phyloP scores from a whole-genome alignment of 1,140 invertebrate species.

The Drosophila arawakana region DNA sequence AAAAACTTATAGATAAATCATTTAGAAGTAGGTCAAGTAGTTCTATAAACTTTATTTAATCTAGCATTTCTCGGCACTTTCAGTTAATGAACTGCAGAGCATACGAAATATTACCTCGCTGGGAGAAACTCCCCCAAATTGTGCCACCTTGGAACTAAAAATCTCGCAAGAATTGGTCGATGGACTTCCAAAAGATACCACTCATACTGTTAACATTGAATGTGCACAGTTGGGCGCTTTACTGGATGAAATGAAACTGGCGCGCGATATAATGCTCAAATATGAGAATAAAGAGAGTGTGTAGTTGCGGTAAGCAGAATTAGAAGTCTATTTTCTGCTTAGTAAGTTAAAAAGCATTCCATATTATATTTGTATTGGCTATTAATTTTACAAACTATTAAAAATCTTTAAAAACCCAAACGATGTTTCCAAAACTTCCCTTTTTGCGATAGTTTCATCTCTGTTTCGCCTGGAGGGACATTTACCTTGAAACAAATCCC shows the following conservation, averaged over 20 bases:
- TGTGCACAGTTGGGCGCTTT: conserved; percentile 63
- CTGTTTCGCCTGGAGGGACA: not conserved
- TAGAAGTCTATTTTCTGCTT: no score
- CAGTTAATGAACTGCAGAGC: conserved; percentile 78
- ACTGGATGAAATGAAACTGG: conserved; percentile 73
- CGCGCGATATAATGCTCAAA: conserved; percentile 69
- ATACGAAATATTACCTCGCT: conserved; percentile 59
- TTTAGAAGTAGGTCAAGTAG: conserved; percentile 66
- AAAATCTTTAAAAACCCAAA: no score
- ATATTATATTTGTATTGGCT: no score
- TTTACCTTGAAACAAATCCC: not conserved
- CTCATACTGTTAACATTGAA: conserved; percentile 74
- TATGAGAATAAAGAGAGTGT: conserved; percentile 61
- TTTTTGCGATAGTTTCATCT: no score
- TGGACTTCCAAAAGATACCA: conserved; percentile 74
- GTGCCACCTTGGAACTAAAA: conserved; percentile 72
- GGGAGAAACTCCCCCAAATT: conserved; percentile 57
- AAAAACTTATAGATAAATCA: conserved; percentile 65
- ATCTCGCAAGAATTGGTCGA: conserved; percentile 81
- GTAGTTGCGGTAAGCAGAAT: conserved; percentile 15
- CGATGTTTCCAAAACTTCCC: no score
- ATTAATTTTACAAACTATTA: no score
- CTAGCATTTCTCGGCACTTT: conserved; percentile 6
- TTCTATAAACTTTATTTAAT: conserved; percentile 4
- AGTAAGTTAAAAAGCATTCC: no score